Base-by-base conservation (phyloP, 2,888 invertebrate genomes). In the Agonopterix subpropinquella region DNA sequence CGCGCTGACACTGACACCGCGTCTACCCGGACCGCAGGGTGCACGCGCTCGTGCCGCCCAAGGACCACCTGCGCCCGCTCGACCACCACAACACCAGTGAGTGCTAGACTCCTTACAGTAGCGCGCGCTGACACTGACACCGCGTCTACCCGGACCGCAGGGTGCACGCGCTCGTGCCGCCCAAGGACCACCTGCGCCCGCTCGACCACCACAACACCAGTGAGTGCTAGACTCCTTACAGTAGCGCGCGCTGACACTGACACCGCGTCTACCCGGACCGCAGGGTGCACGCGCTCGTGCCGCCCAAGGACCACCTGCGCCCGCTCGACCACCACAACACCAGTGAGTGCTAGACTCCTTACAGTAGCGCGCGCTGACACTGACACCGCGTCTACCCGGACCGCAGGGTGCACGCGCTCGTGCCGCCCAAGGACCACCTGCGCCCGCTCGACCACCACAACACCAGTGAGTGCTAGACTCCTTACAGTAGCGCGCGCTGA, bases 371-470 rank as follows among this genome's bases (percentile, higher is more conserved):
- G 91, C 93, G 52, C 86, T 98, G 62, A n/a, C n/a, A n/a, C n/a
- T n/a, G n/a, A n/a, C n/a, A n/a, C n/a, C 90, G 97, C 54, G 91
- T 98, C 58, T 98, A 98, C 86, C 98, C 98, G 0, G 98, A 98
- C 88, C 95, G 97, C 64, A 92, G 94, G 70, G 92, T 93, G 51
- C 96, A 97, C 73, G 90, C 97, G 51, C 91, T 96, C 50, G 90
- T 95, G 49, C 98, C 97, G 2, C 91, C 93, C 45, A 86, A 91
- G 8, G 91, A 93, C 48, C 96, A 97, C 70, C 90, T 98, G 63
- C 91, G 94, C 37, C 91, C 92, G 47, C 90, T 94, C 63, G 91
- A 92, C 63, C 89, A 91, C 57, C 91, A 91, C 4, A 65, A 73
- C 39, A 70, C 64, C 18, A 85, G 85, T 84, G 7, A 57, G 73